Conservation (phyloP, 2,888 invertebrate species). For the Mesorhabditis sp. region DNA sequence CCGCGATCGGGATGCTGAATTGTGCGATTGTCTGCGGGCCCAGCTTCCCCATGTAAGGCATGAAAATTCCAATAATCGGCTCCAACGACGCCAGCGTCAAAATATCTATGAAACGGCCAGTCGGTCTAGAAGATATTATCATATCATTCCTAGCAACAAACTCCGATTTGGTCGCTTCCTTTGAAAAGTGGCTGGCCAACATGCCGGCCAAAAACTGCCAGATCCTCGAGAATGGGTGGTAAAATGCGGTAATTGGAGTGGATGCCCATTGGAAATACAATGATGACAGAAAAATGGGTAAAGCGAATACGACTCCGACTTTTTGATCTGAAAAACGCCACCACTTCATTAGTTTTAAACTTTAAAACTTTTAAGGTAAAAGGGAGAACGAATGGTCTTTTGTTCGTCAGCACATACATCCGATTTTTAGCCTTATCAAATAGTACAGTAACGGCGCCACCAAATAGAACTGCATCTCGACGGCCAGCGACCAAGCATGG, state of each 20-base stretch:
- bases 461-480: slow-evolving; percentile 40
- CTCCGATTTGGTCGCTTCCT: not conserved
- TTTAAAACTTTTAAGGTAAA: too few relatives aligned
- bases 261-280: not conserved
- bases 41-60: too few relatives aligned
- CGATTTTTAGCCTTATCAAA: not conserved
- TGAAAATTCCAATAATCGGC: too few relatives aligned
- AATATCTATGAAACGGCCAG: too few relatives aligned
- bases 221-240: not conserved
- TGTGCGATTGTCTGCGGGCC: too few relatives aligned
- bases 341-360: too few relatives aligned
- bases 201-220: not conserved
- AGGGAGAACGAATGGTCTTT: too few relatives aligned
- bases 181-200: not conserved
- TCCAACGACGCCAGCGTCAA: too few relatives aligned
- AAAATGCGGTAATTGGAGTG: not conserved
- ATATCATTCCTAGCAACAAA: too few relatives aligned
- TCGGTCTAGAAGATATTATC: too few relatives aligned
- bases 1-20: too few relatives aligned
- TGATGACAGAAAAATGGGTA: slow-evolving; percentile 57
- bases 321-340: not conserved
- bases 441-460: slow-evolving; percentile 27
- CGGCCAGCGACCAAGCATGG: slow-evolving; percentile 38
- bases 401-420: slow-evolving; percentile 81
- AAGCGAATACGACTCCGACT: slow-evolving; percentile 68